These are phyloP conservation scores for Nycticryphes semicollaris DNA, from an alignment of 2,113 vertebrate genomes.

Conservation along the genomic window DNA sequence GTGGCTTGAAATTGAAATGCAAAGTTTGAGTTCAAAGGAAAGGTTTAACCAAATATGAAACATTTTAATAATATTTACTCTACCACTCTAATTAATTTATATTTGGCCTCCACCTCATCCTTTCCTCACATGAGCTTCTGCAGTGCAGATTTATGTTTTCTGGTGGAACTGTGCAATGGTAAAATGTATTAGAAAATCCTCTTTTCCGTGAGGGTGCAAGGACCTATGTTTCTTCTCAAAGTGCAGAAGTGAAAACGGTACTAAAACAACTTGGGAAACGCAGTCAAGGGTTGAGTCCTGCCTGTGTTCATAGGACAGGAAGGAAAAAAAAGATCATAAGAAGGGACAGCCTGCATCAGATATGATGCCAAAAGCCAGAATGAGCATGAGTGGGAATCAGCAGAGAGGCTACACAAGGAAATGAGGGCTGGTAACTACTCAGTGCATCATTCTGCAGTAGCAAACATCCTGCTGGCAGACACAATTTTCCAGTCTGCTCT, in stretches of 20 bases:
- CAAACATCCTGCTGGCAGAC: not conserved
- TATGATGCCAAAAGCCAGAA: not conserved
- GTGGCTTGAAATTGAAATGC: not conserved
- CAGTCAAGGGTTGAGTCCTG: not conserved
- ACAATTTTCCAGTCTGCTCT: not conserved
- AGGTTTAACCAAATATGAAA: not conserved
- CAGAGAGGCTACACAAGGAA: not conserved
- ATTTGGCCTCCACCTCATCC: not conserved
- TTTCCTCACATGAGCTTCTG: not conserved
- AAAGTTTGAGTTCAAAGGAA: not conserved
- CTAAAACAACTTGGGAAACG: not conserved
- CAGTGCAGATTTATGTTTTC: not conserved
- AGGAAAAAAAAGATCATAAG: not conserved
- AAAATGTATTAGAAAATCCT: not conserved
- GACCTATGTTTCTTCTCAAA: not conserved
- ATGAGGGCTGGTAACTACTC: not conserved
- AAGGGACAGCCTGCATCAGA: not conserved
- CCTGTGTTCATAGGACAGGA: not conserved
- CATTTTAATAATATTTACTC: not conserved
- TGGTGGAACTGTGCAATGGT: not conserved
- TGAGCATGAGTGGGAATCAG: rapidly evolving
- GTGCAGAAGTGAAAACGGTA: not conserved
- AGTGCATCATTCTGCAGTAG: not conserved
- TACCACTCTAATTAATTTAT: not conserved
- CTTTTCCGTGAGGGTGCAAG: not conserved